Conservation (phyloP, 2,797 vertebrate genomes). For the Aldrovandia affinis region DNA sequence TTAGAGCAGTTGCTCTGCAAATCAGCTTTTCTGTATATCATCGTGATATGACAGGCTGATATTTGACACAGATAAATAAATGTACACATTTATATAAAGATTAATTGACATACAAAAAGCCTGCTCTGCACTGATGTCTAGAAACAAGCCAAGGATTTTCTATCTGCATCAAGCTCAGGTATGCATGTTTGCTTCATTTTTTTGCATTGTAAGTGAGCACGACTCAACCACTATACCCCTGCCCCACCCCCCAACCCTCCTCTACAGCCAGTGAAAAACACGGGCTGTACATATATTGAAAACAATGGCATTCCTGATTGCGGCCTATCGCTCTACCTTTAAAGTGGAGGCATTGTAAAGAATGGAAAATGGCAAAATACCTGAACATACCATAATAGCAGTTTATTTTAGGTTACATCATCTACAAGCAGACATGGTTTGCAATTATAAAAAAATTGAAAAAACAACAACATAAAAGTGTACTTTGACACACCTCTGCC, state of each 20-base stretch:
- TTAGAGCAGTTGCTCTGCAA: neutral
- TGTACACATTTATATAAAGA: too few species aligned
- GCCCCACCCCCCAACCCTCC: neutral
- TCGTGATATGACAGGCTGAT: neutral
- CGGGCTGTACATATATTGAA: neutral
- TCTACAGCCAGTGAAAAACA: neutral
- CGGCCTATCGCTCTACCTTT: neutral
- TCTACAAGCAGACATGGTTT: neutral
- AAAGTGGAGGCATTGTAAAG: neutral
- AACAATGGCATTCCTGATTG: neutral
- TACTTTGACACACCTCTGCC: neutral
- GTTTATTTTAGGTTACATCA: neutral
- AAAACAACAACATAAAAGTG: neutral
- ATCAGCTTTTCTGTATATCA: constrained; percentile 3
- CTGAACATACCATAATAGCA: too few species aligned
- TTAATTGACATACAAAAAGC: too few species aligned
- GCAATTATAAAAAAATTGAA: neutral
- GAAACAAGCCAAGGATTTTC: neutral
- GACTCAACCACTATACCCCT: neutral
- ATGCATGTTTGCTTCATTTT: neutral
- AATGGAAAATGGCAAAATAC: neutral
- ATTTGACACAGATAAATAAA: neutral
- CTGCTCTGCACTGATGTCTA: too few species aligned
- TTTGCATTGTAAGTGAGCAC: neutral
- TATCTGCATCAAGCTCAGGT: neutral